Conservation (phyloP, 2,113 vertebrate genomes). For the Irena cyanogastra region DNA sequence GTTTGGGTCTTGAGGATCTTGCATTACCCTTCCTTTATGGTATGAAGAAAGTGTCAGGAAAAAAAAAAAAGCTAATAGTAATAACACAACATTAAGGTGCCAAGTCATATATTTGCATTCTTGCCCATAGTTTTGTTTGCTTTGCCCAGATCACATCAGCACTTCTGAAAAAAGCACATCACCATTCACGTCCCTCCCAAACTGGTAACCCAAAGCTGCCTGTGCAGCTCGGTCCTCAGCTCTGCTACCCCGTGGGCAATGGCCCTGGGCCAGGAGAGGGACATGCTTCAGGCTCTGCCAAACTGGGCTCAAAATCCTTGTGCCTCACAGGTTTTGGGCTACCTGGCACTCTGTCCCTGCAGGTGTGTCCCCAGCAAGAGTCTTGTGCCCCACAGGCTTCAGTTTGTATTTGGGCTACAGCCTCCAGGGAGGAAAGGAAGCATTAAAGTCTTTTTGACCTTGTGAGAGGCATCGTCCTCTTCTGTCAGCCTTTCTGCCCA, state of each 20-base stretch:
- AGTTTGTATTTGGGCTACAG: accelerated
- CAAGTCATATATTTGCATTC: neutral
- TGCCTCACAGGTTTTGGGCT: neutral
- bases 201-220: neutral
- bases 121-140: neutral
- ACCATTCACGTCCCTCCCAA: neutral
- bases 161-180: neutral
- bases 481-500: neutral
- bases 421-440: neutral
- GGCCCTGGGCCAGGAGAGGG: too few species aligned
- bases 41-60: neutral
- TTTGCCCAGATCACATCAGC: neutral
- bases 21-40: neutral
- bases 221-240: neutral
- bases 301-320: neutral
- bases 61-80: neutral
- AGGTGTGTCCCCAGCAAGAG: accelerated
- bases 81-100: neutral
- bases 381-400: neutral
- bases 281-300: neutral
- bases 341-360: neutral
- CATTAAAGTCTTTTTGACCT: neutral
- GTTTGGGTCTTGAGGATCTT: neutral
- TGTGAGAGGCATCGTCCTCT: neutral
- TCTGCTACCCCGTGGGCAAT: accelerated